Evolutionary conservation across 2,113 vertebrate species (phyloP).

Genomic region (Alligator mississippiensis): DNA sequence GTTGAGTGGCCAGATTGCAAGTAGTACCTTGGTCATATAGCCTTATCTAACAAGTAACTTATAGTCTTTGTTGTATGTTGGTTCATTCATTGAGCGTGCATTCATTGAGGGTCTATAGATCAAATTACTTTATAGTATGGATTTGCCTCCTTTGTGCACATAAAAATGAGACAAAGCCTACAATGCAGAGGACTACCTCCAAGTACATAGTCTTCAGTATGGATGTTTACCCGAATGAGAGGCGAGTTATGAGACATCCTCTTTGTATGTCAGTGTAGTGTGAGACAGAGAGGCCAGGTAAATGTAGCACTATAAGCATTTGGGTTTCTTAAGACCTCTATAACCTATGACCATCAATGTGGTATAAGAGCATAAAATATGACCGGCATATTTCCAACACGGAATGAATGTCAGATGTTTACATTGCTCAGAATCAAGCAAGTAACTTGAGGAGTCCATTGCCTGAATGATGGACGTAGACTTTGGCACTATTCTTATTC

Average conservation of each 20-base stretch:
- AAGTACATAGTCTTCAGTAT: neutral
- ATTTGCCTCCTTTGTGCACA: neutral
- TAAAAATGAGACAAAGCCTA: neutral
- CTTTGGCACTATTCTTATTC: neutral
- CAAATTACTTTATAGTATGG: neutral
- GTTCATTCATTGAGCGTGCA: neutral
- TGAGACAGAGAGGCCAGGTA: neutral
- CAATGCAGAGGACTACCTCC: neutral
- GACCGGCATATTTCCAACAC: neutral
- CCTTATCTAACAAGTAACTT: neutral
- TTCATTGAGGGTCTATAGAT: neutral
- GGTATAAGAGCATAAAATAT: neutral
- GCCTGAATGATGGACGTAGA: neutral
- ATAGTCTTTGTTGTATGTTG: neutral
- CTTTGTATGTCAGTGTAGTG: neutral
- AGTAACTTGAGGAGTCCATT: neutral
- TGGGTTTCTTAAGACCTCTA: neutral
- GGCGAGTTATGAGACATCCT: neutral
- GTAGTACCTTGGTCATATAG: fast-evolving
- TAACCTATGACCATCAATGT: neutral
- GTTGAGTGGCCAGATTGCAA: neutral
- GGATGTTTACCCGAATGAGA: neutral
- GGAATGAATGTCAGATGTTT: fast-evolving
- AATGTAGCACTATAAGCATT: neutral
- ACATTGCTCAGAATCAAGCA: neutral